Conservation (phyloP, 2,888 invertebrate species). For the Yponomeuta plumbellus region DNA sequence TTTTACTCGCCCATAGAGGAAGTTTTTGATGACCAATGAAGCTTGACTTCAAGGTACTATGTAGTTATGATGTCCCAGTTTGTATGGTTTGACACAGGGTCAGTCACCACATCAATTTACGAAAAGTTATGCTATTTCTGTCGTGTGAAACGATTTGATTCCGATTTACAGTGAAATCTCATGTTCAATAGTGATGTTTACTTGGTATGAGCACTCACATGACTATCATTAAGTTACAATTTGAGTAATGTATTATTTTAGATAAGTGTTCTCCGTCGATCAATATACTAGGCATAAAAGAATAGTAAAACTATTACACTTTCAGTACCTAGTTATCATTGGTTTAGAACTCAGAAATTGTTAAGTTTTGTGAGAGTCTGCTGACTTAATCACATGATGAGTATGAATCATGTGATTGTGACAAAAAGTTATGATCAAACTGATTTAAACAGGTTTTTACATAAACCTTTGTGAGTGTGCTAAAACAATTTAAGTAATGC, state of each 20-base stretch:
- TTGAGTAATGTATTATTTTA: too few relatives aligned
- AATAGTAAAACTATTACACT: neutral
- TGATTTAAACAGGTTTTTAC: neutral
- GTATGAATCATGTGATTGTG: constrained; percentile 9
- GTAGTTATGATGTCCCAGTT: neutral
- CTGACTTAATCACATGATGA: constrained; percentile 11
- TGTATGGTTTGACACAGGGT: neutral
- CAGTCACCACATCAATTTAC: neutral
- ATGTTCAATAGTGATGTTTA: too few relatives aligned
- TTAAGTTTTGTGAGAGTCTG: neutral
- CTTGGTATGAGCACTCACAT: too few relatives aligned
- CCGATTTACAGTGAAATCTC: too few relatives aligned
- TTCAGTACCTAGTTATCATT: neutral
- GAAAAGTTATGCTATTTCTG: neutral
- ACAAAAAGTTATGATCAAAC: neutral
- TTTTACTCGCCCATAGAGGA: neutral
- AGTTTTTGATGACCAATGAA: neutral
- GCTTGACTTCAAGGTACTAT: neutral
- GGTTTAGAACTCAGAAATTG: neutral
- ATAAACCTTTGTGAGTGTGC: neutral
- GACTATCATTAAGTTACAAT: too few relatives aligned
- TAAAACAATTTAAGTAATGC: neutral
- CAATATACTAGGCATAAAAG: neutral
- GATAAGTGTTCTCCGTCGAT: too few relatives aligned
- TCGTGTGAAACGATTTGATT: neutral